phyloP scores from a whole-genome alignment of 2,797 vertebrate genomes.

The Anguilla megastoma region DNA sequence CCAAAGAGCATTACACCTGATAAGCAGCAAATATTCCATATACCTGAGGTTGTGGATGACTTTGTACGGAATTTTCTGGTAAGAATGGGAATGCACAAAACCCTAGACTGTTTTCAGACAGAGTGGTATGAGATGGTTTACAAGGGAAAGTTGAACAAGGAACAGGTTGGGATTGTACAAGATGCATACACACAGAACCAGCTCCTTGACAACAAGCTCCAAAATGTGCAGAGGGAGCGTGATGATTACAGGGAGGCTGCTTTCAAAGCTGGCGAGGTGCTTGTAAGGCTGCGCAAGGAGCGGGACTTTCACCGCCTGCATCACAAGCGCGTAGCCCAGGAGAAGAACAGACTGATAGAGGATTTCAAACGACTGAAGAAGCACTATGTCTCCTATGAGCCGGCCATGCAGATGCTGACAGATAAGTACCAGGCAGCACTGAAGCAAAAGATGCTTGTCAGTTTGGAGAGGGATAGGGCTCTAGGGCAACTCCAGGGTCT shows the following conservation, averaged over 20 bases:
- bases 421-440: slow-evolving; percentile 79
- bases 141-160: slow-evolving; percentile 65
- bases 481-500: slow-evolving; percentile 62
- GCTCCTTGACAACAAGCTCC: slow-evolving; percentile 75
- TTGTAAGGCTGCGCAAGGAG: slow-evolving; percentile 75
- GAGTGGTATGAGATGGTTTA: slow-evolving; percentile 86
- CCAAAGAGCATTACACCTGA: background rate
- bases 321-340: slow-evolving; percentile 78
- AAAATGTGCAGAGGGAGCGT: slow-evolving; percentile 69
- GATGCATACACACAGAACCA: slow-evolving; percentile 73
- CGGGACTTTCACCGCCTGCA: slow-evolving; percentile 82
- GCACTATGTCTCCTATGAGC: slow-evolving; percentile 79
- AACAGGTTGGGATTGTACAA: slow-evolving; percentile 65
- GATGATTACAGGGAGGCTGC: slow-evolving; percentile 70
- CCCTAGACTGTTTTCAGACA: slow-evolving; percentile 84
- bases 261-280: slow-evolving; percentile 69
- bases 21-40: slow-evolving; percentile 42
- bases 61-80: slow-evolving; percentile 86
- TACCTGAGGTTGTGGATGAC: slow-evolving; percentile 75
- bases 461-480: slow-evolving; percentile 77
- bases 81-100: slow-evolving; percentile 83
- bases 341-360: slow-evolving; percentile 79
- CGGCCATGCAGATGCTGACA: slow-evolving; percentile 72
- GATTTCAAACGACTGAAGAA: slow-evolving; percentile 81
- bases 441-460: slow-evolving; percentile 77